phyloP scores from a whole-genome alignment of 2,888 invertebrate species.

The Sinotaia quadrata region DNA sequence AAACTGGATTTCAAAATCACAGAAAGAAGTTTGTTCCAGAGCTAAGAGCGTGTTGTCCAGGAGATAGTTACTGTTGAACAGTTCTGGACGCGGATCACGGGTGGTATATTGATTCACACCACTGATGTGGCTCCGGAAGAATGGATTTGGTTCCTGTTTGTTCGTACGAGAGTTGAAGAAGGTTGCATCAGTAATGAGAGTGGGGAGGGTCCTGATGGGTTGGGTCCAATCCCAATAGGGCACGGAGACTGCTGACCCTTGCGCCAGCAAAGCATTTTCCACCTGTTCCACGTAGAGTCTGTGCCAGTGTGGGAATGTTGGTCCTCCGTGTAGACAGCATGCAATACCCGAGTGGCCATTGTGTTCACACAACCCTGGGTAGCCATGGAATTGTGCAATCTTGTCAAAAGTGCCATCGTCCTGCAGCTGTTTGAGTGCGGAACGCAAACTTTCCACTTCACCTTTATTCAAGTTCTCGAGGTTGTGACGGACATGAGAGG shows the following conservation, averaged over 20 bases:
- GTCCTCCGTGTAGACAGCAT: constrained; percentile 40
- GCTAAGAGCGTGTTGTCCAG: constrained; percentile 33
- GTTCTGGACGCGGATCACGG: constrained; percentile 26
- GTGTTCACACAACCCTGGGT: constrained; percentile 34
- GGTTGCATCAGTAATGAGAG: constrained; percentile 34
- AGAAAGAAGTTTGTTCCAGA: constrained; percentile 42
- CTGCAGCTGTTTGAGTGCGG: constrained; percentile 33
- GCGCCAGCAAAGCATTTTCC: constrained; percentile 37
- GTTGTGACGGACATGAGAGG: constrained; percentile 33
- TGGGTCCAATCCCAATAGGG: constrained; percentile 45
- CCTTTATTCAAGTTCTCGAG: constrained; percentile 30
- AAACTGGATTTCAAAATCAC: constrained; percentile 39
- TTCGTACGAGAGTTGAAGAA: constrained; percentile 40
- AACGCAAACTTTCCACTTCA: constrained; percentile 37
- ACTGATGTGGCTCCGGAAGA: constrained; percentile 34
- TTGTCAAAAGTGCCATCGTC: constrained; percentile 32
- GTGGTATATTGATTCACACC: constrained; percentile 30
- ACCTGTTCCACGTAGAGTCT: constrained; percentile 33
- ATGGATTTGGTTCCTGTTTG: constrained; percentile 34
- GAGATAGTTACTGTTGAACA: constrained; percentile 34
- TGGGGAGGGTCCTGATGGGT: constrained; percentile 31
- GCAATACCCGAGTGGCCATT: constrained; percentile 20
- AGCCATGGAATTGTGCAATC: constrained; percentile 40
- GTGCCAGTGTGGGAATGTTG: constrained; percentile 42
- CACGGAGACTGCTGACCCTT: constrained; percentile 40